Evolutionary conservation across 2,113 vertebrate species (phyloP), one percentile per base, ranked within the genome.

Genomic region (Thamnaconus septentrionalis): DNA sequence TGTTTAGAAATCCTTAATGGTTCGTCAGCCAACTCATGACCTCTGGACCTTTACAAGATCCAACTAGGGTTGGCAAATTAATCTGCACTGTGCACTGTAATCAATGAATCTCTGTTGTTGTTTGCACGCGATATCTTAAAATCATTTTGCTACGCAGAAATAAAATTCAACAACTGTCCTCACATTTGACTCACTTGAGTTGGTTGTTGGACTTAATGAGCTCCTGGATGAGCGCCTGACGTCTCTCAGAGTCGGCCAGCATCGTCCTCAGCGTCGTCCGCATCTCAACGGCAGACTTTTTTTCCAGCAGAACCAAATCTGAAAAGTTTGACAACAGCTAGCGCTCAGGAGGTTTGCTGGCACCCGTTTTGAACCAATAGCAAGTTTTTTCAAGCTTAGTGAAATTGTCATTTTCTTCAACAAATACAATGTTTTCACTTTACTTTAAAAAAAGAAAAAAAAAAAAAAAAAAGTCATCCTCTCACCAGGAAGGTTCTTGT

Each of bases 251-350:
- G 73, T 96, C 94, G 8, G 91, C 89, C 64, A 96, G 57, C 88
- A 97, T 85, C 0, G 84, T 92, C 89, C 83, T 90, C 78, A 98
- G 83, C 10, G 90, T 92, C 48, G 69, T 56, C 51, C 93, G 86
- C 66, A 98, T 75, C 31, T 86, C 93, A 8, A 78, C 76, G 3
- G 92, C 92, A 6, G 94, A 90, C 31, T 86, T 91, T 43, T 74
- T 90, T 73, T 95, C 94, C 76, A 98, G 85, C 69, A 94, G 73
- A 73, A 94, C 90, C 78, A 85, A 59, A 66, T 93, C 96, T 97
- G 66, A 5, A 58, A 8, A 59, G 50, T 51, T 50, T 4, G 10
- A 82, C 3, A 57, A 11, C 4, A 50, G 4, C 5, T 50, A 9
- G 6, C 4, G 4, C 8, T 7, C 47, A 48, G 47, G 18, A 31